Conservation (phyloP, 2,888 invertebrate species). For the Carcina quercana region DNA sequence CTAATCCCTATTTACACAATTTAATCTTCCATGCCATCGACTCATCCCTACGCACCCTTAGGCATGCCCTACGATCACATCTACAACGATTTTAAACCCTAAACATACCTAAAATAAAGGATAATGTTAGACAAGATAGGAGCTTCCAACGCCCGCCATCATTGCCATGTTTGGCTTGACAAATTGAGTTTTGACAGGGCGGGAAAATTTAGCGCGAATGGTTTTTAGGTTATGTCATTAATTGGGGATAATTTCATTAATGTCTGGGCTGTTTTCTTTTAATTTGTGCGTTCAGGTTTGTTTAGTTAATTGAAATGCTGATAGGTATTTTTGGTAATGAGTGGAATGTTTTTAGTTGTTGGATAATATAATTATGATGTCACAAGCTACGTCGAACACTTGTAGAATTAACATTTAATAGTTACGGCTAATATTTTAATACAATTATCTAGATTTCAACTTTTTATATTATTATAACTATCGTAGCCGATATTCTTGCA, state of each 20-base stretch:
- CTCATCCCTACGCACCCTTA: slow-evolving; percentile 24
- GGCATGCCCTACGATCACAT: slow-evolving; percentile 14
- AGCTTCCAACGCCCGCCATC: slow-evolving; percentile 48
- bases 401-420: too few relatives aligned
- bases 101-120: slow-evolving; percentile 32
- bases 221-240: slow-evolving; percentile 39
- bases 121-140: too few relatives aligned
- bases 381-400: too few relatives aligned
- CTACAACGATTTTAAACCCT: slow-evolving; percentile 41
- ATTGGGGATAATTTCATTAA: slow-evolving; percentile 39
- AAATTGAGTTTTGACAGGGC: slow-evolving; percentile 72
- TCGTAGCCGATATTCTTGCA: too few relatives aligned
- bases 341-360: too few relatives aligned
- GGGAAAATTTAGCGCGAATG: slow-evolving; percentile 47
- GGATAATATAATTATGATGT: too few relatives aligned
- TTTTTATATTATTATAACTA: too few relatives aligned
- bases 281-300: slow-evolving; percentile 26
- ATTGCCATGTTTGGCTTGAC: slow-evolving; percentile 66
- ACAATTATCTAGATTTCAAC: too few relatives aligned
- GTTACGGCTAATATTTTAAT: too few relatives aligned
- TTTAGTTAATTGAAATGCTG: slow-evolving; percentile 11
- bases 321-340: too few relatives aligned
- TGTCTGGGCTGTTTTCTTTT: slow-evolving; percentile 35
- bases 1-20: slow-evolving; percentile 73
- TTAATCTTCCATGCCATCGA: slow-evolving; percentile 48